These are phyloP conservation scores for Gisinianus flammeolus DNA, from an alignment of 2,888 invertebrate species.

Conservation along the genomic window DNA sequence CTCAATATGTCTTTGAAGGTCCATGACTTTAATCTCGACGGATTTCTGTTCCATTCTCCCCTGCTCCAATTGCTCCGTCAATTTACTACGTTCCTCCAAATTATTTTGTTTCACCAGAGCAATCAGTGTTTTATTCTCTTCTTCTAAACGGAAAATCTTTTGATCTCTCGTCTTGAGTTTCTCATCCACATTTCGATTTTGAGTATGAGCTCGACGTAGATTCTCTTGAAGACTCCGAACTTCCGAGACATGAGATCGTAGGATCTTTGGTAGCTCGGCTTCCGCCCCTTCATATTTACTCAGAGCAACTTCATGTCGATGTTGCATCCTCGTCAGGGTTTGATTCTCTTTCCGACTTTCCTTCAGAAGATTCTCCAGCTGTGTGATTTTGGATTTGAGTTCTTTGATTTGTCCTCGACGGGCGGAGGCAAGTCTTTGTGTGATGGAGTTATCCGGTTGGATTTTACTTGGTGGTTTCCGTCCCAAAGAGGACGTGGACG, in stretches of 20 bases:
- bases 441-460: conserved; percentile 1
- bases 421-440: conserved; percentile 13
- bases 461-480: background rate
- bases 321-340: conserved; percentile 9
- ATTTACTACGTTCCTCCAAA: conserved; percentile 48
- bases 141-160: conserved; percentile 46
- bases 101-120: conserved; percentile 48
- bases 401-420: conserved; percentile 22
- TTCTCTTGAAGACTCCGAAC: conserved; percentile 25
- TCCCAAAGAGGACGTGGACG: conserved; percentile 3
- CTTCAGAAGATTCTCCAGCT: conserved; percentile 18
- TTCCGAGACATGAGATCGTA: conserved; percentile 23
- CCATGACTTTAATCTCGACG: conserved; percentile 43
- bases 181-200: conserved; percentile 39
- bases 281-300: conserved; percentile 34
- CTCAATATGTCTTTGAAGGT: conserved; percentile 49
- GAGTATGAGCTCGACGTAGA: conserved; percentile 2
- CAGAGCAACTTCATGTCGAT: conserved; percentile 22
- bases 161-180: conserved; percentile 45
- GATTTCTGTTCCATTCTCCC: conserved; percentile 41
- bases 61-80: conserved; percentile 46
- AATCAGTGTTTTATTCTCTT: conserved; percentile 42
- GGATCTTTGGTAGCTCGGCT: conserved; percentile 22
- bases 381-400: conserved; percentile 12
- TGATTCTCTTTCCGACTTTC: conserved; percentile 26